phyloP scores from a whole-genome alignment of 2,797 vertebrate species.

The Selene dorsalis region DNA sequence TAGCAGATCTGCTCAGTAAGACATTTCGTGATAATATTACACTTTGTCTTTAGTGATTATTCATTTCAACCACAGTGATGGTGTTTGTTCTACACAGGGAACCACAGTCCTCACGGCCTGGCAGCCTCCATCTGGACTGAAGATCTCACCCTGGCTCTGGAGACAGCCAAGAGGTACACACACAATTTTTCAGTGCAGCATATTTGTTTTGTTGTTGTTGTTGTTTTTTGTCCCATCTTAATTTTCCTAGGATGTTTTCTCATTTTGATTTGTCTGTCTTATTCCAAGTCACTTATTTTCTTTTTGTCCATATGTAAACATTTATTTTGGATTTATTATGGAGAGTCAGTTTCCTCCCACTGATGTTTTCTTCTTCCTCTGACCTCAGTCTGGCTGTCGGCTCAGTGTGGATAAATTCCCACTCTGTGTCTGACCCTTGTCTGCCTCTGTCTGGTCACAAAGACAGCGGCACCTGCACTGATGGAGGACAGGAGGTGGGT shows the following conservation, averaged over 20 bases:
- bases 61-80: background rate
- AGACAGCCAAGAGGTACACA: slow-evolving; percentile 87
- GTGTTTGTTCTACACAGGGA: slow-evolving; percentile 70
- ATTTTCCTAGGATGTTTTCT: background rate
- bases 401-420: slow-evolving; percentile 90
- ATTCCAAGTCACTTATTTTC: background rate
- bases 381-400: slow-evolving; percentile 85
- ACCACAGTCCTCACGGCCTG: slow-evolving; percentile 84
- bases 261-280: background rate
- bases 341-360: background rate
- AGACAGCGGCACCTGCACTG: slow-evolving; percentile 87
- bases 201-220: background rate
- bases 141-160: slow-evolving; percentile 88
- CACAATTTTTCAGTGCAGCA: background rate
- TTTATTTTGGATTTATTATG: background rate
- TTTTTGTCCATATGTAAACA: background rate
- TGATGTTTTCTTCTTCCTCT: background rate
- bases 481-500: slow-evolving; percentile 88
- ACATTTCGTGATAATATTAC: background rate
- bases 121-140: slow-evolving; percentile 93
- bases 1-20: background rate
- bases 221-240: too few species aligned
- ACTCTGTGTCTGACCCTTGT: slow-evolving; percentile 86
- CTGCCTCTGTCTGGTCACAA: slow-evolving; percentile 87
- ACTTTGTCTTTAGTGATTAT: background rate